These are phyloP conservation scores for Atrichornis clamosus DNA, from an alignment of 2,113 vertebrate genomes.

Conservation along the genomic window DNA sequence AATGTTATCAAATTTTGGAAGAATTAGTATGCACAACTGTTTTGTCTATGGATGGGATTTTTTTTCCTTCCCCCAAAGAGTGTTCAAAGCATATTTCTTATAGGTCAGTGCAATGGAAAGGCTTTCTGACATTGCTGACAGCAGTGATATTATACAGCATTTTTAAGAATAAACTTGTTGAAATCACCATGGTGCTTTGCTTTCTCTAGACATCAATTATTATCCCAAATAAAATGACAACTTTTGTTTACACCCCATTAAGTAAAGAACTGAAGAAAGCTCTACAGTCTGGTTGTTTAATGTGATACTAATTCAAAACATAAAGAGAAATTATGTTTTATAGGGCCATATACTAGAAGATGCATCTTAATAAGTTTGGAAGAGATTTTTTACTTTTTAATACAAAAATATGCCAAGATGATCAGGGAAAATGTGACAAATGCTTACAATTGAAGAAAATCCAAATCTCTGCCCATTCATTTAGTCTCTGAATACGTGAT, in stretches of 20 bases:
- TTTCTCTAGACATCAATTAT: not conserved
- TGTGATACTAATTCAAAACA: not conserved
- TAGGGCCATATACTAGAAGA: not conserved
- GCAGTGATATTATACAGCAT: not conserved
- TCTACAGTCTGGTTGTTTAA: not conserved
- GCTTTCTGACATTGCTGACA: not conserved
- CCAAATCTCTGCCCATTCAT: not conserved
- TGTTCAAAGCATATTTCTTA: not conserved
- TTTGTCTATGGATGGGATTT: not conserved
- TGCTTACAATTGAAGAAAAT: not conserved
- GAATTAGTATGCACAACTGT: not conserved
- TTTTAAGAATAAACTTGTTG: not conserved
- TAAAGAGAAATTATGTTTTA: not conserved
- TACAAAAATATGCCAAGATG: not conserved
- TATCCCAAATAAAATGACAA: not conserved
- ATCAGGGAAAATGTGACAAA: not conserved
- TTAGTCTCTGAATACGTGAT: not conserved
- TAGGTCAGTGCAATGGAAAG: not conserved
- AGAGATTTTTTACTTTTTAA: not conserved
- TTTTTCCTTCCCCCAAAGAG: not conserved
- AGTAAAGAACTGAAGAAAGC: not conserved
- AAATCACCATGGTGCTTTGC: not conserved
- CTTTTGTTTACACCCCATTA: not conserved
- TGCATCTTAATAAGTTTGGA: not conserved
- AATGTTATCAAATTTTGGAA: not conserved